Base-by-base conservation (phyloP, 1,140 invertebrate species). In the Drosophila ercepeae region DNA sequence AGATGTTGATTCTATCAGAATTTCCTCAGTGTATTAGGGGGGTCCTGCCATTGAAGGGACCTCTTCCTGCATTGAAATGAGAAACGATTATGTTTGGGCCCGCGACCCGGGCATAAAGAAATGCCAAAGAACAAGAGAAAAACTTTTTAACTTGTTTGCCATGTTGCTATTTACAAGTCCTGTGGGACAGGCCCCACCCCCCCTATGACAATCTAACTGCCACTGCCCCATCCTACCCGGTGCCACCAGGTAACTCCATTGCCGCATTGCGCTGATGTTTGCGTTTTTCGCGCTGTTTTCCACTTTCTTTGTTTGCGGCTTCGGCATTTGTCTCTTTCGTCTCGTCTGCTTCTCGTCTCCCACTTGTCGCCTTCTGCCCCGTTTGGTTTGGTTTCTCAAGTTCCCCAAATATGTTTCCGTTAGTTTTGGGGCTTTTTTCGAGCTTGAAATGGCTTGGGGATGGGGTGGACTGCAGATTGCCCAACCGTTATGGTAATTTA, bases 121-220 rank as follows among this genome's bases (percentile, higher is more conserved):
- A 76, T 78, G 64, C 63, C 75, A 75, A 81, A 70, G 78, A 81
- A 88, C 81, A 72, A 75, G 75, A 64, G 64, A 13, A 69, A 73
- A 89, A 84, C 73, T 89, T 90, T 90, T 90, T 79, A 90, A 90
- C 89, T 90, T 90, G 88, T 90, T 89, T 90, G 83, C 76, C 76
- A 68, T 86, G 78, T 90, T 90, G 88, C 83, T 90, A 90, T 90
- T 90, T 90, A 90, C 75, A 84, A 89, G 89, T 90, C 89, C 89
- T 90, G 69, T 75, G 89, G 89, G 89, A 90, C 74, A 58, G 8
- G 13, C 16, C 8, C 16, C 36, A 6, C 39, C 1, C 11, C 14
- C 18, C 7, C 46, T 34, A 13, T 16, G 36, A 16, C 13, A 13
- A 39, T 39, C 14, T 39, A 11, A 32, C 21, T 11, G 29, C 29